Base-by-base conservation (phyloP, 1,140 invertebrate genomes). In the Chionoecetes opilio region DNA sequence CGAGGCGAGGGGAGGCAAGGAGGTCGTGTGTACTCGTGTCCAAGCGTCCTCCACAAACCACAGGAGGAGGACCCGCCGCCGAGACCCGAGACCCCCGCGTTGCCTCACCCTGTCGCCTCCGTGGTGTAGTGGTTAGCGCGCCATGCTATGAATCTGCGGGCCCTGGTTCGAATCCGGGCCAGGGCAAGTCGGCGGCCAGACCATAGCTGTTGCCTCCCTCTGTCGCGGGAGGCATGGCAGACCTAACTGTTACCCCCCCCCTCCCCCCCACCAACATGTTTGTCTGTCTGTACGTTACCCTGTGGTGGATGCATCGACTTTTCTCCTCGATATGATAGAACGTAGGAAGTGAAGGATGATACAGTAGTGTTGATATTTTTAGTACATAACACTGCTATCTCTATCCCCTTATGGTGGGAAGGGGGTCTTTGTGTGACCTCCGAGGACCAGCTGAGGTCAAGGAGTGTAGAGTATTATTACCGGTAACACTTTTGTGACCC, bases 331-430 rank as follows among this genome's bases (percentile, higher is more conserved):
- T 75, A 75, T 26, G n/a, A n/a, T 75, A 75, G 63, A 26, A 75
- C 63, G 63, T 75, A 75, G 63, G 63, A 75, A 75, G n/a, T n/a
- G 63, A 75, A 75, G 63, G 63, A 21, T n/a, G n/a, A n/a, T n/a
- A n/a, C n/a, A n/a, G n/a, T 75, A 75, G 63, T 75, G n/a, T 75
- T 75, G 63, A 75, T 75, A 75, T 75, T 75, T 75, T 75, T 75
- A 75, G 63, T 75, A 75, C 63, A 75, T 75, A 75, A n/a, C 63
- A 75, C 63, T 75, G 63, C 26, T 26, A 17, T 75, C 63, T 75
- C 63, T 5, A 26, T 26, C n/a, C n/a, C n/a, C n/a, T n/a, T n/a
- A n/a, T n/a, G n/a, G n/a, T n/a, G n/a, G n/a, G n/a, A n/a, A n/a
- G n/a, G 63, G 63, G 63, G 21, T 17, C 6, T 21, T n/a, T 75